Evolutionary conservation across 1,140 invertebrate species (phyloP).

Genomic region (Centruroides sculpturatus): DNA sequence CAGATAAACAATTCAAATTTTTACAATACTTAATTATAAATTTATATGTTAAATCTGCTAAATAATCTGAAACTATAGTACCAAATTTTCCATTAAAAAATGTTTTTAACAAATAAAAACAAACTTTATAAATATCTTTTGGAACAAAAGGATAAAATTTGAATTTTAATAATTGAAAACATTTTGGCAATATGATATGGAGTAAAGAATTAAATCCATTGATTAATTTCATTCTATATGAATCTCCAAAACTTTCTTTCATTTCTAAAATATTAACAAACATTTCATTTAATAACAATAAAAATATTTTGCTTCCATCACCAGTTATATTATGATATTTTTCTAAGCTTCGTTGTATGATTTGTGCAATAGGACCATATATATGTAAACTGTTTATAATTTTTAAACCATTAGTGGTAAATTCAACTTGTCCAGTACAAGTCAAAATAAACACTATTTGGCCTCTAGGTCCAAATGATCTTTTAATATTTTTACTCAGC

Average conservation of each 20-base stretch:
- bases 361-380: conserved; percentile 17
- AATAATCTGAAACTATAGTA: neutral
- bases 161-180: neutral
- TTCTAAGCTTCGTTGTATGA: conserved; percentile 11
- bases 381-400: conserved; percentile 18
- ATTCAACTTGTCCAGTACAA: conserved; percentile 15
- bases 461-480: conserved; percentile 15
- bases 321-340: conserved; percentile 4
- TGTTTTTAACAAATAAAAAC: neutral
- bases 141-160: neutral
- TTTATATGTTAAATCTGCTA: neutral
- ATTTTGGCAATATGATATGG: neutral
- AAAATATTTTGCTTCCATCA: conserved; percentile 20
- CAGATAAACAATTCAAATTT: neutral
- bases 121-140: neutral
- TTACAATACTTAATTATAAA: neutral
- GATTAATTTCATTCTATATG: neutral
- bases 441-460: conserved; percentile 10
- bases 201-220: neutral
- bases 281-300: conserved; percentile 17
- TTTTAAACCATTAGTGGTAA: conserved; percentile 18
- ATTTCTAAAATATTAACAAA: too few relatives aligned
- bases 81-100: neutral
- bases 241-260: neutral
- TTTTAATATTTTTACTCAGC: too few relatives aligned